phyloP scores from a whole-genome alignment of 2,113 vertebrate species.

The Amphilophus citrinellus region DNA sequence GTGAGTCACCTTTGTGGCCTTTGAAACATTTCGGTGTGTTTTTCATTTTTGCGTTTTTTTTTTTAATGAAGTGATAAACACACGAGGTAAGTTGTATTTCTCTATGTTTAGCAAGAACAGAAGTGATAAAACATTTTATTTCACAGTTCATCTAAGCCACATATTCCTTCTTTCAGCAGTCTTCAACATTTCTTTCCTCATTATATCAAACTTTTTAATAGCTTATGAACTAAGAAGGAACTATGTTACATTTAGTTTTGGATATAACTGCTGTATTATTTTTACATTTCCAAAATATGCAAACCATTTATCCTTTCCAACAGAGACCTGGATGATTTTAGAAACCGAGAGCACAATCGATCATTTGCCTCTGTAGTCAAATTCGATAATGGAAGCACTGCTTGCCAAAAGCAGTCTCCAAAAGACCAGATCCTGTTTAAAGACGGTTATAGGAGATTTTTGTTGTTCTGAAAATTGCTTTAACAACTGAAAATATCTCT shows the following conservation, averaged over 20 bases:
- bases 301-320: neutral
- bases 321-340: neutral
- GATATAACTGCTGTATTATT: neutral
- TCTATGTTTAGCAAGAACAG: neutral
- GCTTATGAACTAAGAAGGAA: neutral
- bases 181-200: neutral
- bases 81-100: neutral
- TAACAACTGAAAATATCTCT: neutral
- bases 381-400: constrained; percentile 12
- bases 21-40: neutral
- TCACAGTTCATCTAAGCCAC: neutral
- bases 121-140: neutral
- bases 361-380: neutral
- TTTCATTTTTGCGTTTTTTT: neutral
- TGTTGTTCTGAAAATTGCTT: neutral
- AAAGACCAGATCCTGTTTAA: neutral
- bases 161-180: neutral
- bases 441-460: neutral
- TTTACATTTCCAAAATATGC: neutral
- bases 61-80: neutral
- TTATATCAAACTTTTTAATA: neutral
- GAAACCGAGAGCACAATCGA: neutral
- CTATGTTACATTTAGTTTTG: neutral
- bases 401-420: neutral
- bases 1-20: neutral